phyloP scores from a whole-genome alignment of 2,113 vertebrate species.

The Indicator indicator region DNA sequence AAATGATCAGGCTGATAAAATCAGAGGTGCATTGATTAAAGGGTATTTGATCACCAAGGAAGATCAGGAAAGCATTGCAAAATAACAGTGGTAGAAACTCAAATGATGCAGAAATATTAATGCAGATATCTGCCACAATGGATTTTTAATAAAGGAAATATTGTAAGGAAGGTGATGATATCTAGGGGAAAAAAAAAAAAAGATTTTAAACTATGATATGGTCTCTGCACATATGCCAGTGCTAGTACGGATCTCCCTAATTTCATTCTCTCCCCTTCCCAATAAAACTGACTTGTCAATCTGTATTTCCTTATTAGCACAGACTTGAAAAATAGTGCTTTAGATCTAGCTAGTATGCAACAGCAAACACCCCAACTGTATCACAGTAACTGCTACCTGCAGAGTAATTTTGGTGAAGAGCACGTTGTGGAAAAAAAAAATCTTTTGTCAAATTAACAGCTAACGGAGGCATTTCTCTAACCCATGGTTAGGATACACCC shows the following conservation, averaged over 20 bases:
- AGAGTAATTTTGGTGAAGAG: not conserved
- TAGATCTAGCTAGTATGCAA: not conserved
- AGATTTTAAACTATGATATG: not conserved
- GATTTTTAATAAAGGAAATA: not conserved
- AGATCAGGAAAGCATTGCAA: constrained; percentile 41
- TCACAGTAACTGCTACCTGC: not conserved
- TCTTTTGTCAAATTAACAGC: not conserved
- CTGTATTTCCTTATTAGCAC: not conserved
- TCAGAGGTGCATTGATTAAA: constrained; percentile 52
- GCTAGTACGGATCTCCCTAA: not conserved
- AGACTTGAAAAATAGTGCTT: not conserved
- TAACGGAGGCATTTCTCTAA: not conserved
- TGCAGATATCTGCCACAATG: not conserved
- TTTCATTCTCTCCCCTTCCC: not conserved
- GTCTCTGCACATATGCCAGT: not conserved
- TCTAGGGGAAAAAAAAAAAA: not conserved
- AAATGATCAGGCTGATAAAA: constrained; percentile 50
- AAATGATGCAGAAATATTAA: constrained; percentile 41
- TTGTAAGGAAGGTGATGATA: not conserved
- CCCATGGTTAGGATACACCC: not conserved
- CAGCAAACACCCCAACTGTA: not conserved
- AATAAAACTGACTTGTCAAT: not conserved
- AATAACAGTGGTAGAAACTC: constrained; percentile 33
- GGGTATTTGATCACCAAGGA: constrained; percentile 24
- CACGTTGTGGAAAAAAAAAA: not conserved